Evolutionary conservation across 2,113 vertebrate species (phyloP).

Genomic region (Monarcha castaneiventris): DNA sequence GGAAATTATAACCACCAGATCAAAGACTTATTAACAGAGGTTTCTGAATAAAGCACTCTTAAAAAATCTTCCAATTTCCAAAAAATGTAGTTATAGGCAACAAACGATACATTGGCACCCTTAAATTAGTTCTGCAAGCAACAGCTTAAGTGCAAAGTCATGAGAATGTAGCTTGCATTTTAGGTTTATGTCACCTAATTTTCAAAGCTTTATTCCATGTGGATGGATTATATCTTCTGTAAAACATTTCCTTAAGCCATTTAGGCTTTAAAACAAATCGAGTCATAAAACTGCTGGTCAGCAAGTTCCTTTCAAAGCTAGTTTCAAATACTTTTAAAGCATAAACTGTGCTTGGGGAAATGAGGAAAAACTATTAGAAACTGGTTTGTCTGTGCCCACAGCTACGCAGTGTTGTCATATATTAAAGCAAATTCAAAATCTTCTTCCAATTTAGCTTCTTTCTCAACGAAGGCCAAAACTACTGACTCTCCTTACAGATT

Average conservation of each 20-base stretch:
- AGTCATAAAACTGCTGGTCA: constrained; percentile 53
- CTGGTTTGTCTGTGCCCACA: not conserved
- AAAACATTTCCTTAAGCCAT: constrained; percentile 57
- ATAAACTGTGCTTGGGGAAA: not conserved
- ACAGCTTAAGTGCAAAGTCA: constrained; percentile 53
- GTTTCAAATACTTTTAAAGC: constrained; percentile 30
- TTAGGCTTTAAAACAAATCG: constrained; percentile 62
- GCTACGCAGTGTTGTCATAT: not conserved
- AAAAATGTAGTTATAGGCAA: not conserved
- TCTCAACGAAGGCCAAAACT: not conserved
- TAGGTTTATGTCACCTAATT: constrained; percentile 54
- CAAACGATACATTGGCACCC: not conserved
- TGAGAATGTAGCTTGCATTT: constrained; percentile 16
- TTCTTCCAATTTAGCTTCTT: not conserved
- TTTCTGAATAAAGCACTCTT: not conserved
- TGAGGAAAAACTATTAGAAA: not conserved
- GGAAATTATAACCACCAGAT: not conserved
- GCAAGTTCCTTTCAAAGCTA: constrained; percentile 50
- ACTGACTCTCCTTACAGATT: not conserved
- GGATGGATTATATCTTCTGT: constrained; percentile 38
- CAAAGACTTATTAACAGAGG: not conserved
- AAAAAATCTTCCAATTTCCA: not conserved
- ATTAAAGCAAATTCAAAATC: not conserved
- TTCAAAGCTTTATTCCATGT: constrained; percentile 46
- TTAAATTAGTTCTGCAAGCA: constrained; percentile 28